These are phyloP conservation scores for Pseudomyrmex flavicornis DNA, from an alignment of 1,140 invertebrate genomes.

Conservation along the genomic window DNA sequence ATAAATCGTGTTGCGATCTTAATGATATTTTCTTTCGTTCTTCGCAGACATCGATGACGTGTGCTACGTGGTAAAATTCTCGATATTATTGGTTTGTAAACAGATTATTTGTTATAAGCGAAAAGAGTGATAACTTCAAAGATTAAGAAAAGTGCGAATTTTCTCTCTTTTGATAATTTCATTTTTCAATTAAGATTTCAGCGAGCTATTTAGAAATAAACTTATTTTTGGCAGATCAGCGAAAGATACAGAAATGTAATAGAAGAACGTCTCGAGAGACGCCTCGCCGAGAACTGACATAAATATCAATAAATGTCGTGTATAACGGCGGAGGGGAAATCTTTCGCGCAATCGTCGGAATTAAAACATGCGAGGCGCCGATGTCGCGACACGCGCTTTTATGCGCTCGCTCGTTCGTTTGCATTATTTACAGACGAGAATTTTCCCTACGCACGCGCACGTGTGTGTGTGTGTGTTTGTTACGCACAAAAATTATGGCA, in stretches of 20 bases:
- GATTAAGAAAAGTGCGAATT: too few species aligned
- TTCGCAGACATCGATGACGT: neutral
- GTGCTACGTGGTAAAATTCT: neutral
- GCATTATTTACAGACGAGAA: conserved; percentile 60
- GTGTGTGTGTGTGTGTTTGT: conserved; percentile 34
- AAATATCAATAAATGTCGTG: conserved; percentile 51
- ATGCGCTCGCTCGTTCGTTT: neutral
- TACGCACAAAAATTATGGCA: conserved; percentile 63
- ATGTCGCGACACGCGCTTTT: conserved; percentile 40
- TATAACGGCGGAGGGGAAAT: conserved; percentile 1
- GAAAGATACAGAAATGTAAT: neutral
- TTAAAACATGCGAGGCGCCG: conserved; percentile 54
- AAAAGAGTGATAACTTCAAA: too few species aligned
- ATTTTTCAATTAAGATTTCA: neutral
- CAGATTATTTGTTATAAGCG: too few species aligned
- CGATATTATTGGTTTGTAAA: too few species aligned
- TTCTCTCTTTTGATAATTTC: too few species aligned
- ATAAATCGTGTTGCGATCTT: neutral
- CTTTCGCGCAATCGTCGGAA: conserved; percentile 14
- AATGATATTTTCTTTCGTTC: neutral
- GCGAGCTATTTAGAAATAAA: neutral
- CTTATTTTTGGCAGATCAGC: neutral
- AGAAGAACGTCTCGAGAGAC: neutral
- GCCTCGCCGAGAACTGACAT: conserved; percentile 19
- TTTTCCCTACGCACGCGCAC: neutral